phyloP scores from a whole-genome alignment of 2,113 vertebrate genomes.

The Istiophorus platypterus region DNA sequence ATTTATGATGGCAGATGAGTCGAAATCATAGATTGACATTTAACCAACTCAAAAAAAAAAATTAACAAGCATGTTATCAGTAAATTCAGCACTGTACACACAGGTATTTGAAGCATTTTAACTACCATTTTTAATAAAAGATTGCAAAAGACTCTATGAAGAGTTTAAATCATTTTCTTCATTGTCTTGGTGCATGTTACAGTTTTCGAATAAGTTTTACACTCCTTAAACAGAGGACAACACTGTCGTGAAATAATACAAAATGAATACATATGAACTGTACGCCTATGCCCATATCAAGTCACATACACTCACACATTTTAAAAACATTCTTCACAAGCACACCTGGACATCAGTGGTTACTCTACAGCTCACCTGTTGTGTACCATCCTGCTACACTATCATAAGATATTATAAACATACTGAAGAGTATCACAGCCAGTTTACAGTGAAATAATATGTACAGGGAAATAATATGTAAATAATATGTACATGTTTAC shows the following conservation, averaged over 20 bases:
- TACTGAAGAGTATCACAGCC: constrained; percentile 76
- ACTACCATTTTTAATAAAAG: constrained; percentile 75
- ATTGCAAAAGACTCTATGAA: constrained; percentile 77
- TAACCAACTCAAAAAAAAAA: not conserved
- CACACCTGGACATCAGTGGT: constrained; percentile 86
- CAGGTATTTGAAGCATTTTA: constrained; percentile 46
- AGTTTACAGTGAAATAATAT: constrained; percentile 80
- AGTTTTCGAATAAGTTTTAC: constrained; percentile 69
- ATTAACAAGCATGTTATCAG: not conserved
- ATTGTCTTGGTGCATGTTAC: constrained; percentile 81
- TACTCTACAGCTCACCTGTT: constrained; percentile 87
- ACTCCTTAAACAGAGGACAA: constrained; percentile 73
- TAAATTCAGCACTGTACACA: constrained; percentile 22
- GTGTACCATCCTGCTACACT: constrained; percentile 84
- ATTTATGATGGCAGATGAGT: not conserved
- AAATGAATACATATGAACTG: constrained; percentile 73
- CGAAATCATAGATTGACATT: not conserved
- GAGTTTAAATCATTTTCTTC: constrained; percentile 81
- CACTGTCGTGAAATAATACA: constrained; percentile 73
- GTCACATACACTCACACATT: constrained; percentile 73
- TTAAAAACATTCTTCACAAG: constrained; percentile 67
- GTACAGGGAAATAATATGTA: too few species aligned
- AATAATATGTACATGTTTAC: constrained; percentile 82
- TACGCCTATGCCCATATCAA: constrained; percentile 73
- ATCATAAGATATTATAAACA: constrained; percentile 91